Evolutionary conservation across 1,140 invertebrate species (phyloP), one percentile per base, ranked within the genome.

Genomic region (Euwallacea similis): DNA sequence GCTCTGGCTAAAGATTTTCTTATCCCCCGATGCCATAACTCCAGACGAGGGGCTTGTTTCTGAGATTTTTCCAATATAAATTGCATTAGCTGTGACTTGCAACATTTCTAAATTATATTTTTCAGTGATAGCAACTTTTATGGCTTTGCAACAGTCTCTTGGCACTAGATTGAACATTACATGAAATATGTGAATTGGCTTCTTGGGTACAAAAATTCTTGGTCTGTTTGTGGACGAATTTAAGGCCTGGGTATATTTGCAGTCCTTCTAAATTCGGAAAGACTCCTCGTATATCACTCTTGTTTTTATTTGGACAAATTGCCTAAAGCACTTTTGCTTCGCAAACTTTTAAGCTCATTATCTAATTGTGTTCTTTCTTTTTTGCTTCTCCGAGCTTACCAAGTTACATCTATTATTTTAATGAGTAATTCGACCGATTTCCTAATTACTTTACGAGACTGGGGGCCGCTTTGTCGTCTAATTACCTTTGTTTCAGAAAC

Each of bases 341-440:
- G n/a, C n/a, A 59, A 67, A 58, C 55, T 67, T 67, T 67, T 67
- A n/a, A 67, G 66, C 66, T 67, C 66, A 67, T 67, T 67, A 67
- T 59, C 66, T 67, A 67, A 67, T 67, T 67, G 66, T 2, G 56
- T 43, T 44, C 54, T 54, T 58, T 59, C 55, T 66, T 58, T 66
- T 66, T 64, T 56, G 41, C 55, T 47, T 67, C 42, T 42, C 16
- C 21, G 7, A 46, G 66, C 46, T 60, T 67, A 59, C 66, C 42
- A 41, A 67, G 54, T 59, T 67, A 46, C 55, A 59, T 67, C 54
- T 67, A 67, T 67, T 59, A 67, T 67, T 67, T 60, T 67, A 67
- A 67, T 67, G 66, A 59, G 55, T 67, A 67, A 67, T 67, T 58
- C 55, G 55, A 67, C 55, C 66, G 55, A 67, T 67, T 67, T 67